Percentiles rank a stretch among this genome's conserved stretches.
phyloP scores from a whole-genome alignment of 2,113 vertebrate genomes.

The Myotis yumanensis region DNA sequence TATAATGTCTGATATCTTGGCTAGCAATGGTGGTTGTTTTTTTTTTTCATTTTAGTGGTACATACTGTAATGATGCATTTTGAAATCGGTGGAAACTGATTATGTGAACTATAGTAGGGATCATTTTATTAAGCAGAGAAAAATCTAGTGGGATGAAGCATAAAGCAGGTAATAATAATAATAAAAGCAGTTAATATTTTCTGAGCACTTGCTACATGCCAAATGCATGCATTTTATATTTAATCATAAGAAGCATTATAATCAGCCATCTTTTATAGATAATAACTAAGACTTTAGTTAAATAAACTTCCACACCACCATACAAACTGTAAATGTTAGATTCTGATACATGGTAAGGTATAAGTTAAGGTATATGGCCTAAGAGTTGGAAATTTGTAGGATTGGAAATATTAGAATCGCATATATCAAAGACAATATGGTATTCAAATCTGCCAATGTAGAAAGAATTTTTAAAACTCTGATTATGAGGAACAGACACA shows the following conservation, averaged over 20 bases:
- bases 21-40: neutral
- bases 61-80: neutral
- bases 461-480: neutral
- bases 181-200: neutral
- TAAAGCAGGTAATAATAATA: neutral
- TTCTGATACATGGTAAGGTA: neutral
- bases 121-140: slow-evolving; percentile 3
- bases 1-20: neutral
- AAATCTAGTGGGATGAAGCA: neutral
- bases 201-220: neutral
- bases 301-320: neutral
- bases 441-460: neutral
- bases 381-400: neutral
- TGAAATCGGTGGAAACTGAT: neutral
- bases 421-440: neutral
- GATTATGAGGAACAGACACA: neutral
- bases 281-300: neutral
- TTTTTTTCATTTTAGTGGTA: neutral
- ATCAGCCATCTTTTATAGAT: neutral
- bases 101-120: neutral
- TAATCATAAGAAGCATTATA: neutral
- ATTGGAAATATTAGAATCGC: neutral
- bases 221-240: neutral
- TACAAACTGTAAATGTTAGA: neutral
- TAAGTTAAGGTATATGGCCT: neutral